Evolutionary conservation across 2,888 invertebrate genomes (phyloP).

Genomic region (Calliopum simillimum): DNA sequence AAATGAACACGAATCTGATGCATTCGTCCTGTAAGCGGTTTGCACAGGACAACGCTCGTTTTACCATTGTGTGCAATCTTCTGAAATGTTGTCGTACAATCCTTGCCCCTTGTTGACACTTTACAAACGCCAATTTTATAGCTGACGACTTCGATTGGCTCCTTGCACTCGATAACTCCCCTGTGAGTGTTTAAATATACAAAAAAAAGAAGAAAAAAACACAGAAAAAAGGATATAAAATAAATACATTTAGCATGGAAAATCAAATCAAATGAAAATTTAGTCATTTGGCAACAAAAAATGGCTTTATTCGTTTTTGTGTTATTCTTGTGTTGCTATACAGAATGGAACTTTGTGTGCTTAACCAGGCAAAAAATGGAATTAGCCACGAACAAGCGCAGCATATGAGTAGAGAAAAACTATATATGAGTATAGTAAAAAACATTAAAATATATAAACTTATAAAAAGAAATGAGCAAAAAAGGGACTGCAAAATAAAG

Average conservation of each 20-base stretch:
- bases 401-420: background rate
- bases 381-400: constrained; percentile 10
- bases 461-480: background rate
- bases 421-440: background rate
- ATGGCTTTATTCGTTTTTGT: background rate
- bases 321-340: background rate
- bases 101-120: constrained; percentile 92
- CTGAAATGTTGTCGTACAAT: constrained; percentile 91
- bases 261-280: constrained; percentile 28
- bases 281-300: constrained; percentile 11
- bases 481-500: background rate
- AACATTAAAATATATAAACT: background rate
- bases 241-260: constrained; percentile 14
- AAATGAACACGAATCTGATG: constrained; percentile 99
- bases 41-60: constrained; percentile 93
- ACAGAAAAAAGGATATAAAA: background rate
- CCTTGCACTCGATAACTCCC: constrained; percentile 84
- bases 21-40: constrained; percentile 96
- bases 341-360: constrained; percentile 20
- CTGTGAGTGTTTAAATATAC: constrained; percentile 65
- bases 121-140: constrained; percentile 97
- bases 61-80: constrained; percentile 88
- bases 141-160: constrained; percentile 93
- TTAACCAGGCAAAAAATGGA: constrained; percentile 29
- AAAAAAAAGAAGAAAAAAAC: constrained; percentile 7